phyloP scores from a whole-genome alignment of 2,113 vertebrate species.

The Gymnobelideus leadbeateri region DNA sequence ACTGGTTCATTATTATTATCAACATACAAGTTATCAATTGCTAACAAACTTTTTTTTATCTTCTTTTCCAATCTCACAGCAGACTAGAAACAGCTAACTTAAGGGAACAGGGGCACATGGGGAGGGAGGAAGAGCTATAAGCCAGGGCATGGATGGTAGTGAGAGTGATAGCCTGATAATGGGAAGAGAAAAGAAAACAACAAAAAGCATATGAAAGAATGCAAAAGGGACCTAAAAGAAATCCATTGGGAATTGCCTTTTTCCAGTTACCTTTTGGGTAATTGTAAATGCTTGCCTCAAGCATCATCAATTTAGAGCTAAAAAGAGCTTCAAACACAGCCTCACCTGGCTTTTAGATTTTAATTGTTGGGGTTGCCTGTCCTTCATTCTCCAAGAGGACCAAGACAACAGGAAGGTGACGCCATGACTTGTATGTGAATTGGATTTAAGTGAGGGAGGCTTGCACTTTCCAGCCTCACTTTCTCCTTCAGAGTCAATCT shows the following conservation, averaged over 20 bases:
- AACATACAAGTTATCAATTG: background rate
- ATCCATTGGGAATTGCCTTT: background rate
- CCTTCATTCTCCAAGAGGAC: too few relatives aligned
- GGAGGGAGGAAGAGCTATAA: background rate
- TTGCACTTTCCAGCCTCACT: too few relatives aligned
- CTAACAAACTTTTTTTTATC: background rate
- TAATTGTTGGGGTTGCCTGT: too few relatives aligned
- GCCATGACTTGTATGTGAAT: too few relatives aligned
- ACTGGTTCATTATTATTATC: too few relatives aligned
- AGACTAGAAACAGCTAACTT: background rate
- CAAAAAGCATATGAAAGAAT: background rate
- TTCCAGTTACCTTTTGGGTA: background rate
- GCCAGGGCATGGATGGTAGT: background rate
- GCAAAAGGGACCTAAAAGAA: background rate
- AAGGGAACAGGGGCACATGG: background rate
- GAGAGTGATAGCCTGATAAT: background rate
- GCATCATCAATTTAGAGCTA: background rate
- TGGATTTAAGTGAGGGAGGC: too few relatives aligned
- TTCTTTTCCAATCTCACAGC: too few relatives aligned
- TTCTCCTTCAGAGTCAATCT: too few relatives aligned
- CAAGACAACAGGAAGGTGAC: too few relatives aligned
- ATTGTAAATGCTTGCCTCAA: background rate
- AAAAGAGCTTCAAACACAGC: background rate
- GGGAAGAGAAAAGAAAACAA: background rate
- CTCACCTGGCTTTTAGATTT: too few relatives aligned